A percentile compares a stretch with the other conserved stretches of the same genome.
Conservation (phyloP, 2,797 vertebrate genomes). For the Microctenopoma stevenorrisi region DNA sequence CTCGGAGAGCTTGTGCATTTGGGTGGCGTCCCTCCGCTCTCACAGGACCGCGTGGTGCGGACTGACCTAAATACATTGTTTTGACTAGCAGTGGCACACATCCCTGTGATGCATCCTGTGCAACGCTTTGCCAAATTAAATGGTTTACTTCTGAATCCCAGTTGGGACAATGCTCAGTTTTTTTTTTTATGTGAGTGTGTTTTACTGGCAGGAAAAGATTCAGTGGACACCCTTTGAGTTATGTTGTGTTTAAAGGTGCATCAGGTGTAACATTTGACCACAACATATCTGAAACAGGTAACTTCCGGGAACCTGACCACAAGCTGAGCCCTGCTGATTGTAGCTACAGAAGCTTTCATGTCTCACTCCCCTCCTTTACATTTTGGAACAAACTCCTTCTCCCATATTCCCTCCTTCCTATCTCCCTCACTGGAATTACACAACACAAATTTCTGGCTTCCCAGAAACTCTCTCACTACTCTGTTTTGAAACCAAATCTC, state of each 20-base stretch:
- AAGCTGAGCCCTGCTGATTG: constrained; percentile 25
- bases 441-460: constrained; percentile 54
- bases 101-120: constrained; percentile 39
- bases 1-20: constrained; percentile 45
- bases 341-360: constrained; percentile 29
- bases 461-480: constrained; percentile 39
- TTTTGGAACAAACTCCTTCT: constrained; percentile 27
- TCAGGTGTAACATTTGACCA: constrained; percentile 7
- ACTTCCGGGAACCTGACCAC: constrained; percentile 12
- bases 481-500: constrained; percentile 58
- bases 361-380: constrained; percentile 10
- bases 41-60: constrained; percentile 48
- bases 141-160: constrained; percentile 41
- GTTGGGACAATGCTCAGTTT: constrained; percentile 15
- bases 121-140: constrained; percentile 46
- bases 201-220: neutral
- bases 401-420: constrained; percentile 9
- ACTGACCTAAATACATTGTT: constrained; percentile 75
- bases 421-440: constrained; percentile 42
- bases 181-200: constrained; percentile 9
- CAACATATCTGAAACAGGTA: constrained; percentile 17
- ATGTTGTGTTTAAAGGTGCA: neutral
- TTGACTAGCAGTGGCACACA: constrained; percentile 62
- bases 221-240: neutral
- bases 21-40: constrained; percentile 65